A percentile compares a stretch with the other conserved stretches of the same genome.
phyloP scores from a whole-genome alignment of 2,888 invertebrate genomes.

The Ormyrus labotus region DNA sequence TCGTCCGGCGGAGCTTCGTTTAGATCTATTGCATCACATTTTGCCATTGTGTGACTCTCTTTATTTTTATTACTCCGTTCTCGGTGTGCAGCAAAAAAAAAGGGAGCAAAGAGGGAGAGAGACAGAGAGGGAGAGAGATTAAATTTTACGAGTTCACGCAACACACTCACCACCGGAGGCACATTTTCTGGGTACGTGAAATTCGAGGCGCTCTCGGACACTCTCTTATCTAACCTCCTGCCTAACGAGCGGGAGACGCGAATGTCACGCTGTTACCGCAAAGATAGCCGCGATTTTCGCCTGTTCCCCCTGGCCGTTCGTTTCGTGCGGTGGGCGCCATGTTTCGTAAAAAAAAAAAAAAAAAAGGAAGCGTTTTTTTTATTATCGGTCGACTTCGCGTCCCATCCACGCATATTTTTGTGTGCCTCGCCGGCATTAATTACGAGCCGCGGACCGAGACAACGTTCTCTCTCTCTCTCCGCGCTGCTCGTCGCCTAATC shows the following conservation, averaged over 20 bases:
- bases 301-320: constrained; percentile 10
- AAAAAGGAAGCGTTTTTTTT: neutral
- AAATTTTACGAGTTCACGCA: neutral
- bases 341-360: constrained; percentile 8
- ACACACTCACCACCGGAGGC: neutral
- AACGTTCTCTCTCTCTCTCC: no score
- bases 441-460: neutral
- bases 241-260: constrained; percentile 36
- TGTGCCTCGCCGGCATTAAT: constrained; percentile 20
- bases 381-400: constrained; percentile 16
- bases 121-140: neutral
- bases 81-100: neutral
- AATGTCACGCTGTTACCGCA: constrained; percentile 29
- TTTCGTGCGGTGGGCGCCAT: neutral
- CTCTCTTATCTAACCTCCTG: constrained; percentile 50
- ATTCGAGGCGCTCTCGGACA: constrained; percentile 51
- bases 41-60: constrained; percentile 17
- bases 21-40: constrained; percentile 2
- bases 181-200: neutral
- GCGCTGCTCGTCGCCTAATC: constrained; percentile 5
- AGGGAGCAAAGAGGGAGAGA: neutral
- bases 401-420: neutral
- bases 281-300: constrained; percentile 43
- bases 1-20: constrained; percentile 62
- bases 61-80: constrained; percentile 5